A percentile compares a stretch with the other conserved stretches of the same genome.
These are phyloP conservation scores for Didymodactylos carnosus DNA, from an alignment of 2,888 invertebrate genomes.

Conservation along the genomic window DNA sequence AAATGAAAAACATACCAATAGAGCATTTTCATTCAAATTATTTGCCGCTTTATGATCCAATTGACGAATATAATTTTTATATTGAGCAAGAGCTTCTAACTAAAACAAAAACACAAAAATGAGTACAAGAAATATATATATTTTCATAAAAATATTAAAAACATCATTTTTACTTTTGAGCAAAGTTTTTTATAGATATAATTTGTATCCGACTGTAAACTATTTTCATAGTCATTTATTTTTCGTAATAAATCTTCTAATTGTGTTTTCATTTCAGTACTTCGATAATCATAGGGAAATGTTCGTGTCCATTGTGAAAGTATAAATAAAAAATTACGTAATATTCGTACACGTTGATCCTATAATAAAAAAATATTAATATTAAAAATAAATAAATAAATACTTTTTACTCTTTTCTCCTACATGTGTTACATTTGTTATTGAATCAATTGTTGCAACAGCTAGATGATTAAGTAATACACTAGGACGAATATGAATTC, in stretches of 20 bases:
- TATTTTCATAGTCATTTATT: background rate
- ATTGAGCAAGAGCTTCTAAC: background rate
- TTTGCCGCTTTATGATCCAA: background rate
- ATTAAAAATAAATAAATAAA: background rate
- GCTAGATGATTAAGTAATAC: background rate
- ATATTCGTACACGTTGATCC: background rate
- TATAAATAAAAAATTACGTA: background rate
- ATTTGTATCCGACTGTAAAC: background rate
- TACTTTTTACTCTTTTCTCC: background rate
- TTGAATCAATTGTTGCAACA: background rate
- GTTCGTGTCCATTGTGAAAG: conserved; percentile 1
- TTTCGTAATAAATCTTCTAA: background rate
- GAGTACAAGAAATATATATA: background rate
- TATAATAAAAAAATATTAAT: background rate
- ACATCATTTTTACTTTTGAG: background rate
- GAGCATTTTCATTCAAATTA: background rate
- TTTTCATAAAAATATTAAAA: too few species aligned
- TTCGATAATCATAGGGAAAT: conserved; percentile 12
- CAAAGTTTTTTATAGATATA: background rate
- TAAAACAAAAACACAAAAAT: background rate
- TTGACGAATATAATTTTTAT: background rate
- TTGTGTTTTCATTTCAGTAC: background rate
- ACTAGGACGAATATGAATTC: background rate
- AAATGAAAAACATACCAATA: background rate
- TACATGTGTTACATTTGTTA: background rate